Evolutionary conservation across 2,113 vertebrate species (phyloP).

Genomic region (Channa argus): DNA sequence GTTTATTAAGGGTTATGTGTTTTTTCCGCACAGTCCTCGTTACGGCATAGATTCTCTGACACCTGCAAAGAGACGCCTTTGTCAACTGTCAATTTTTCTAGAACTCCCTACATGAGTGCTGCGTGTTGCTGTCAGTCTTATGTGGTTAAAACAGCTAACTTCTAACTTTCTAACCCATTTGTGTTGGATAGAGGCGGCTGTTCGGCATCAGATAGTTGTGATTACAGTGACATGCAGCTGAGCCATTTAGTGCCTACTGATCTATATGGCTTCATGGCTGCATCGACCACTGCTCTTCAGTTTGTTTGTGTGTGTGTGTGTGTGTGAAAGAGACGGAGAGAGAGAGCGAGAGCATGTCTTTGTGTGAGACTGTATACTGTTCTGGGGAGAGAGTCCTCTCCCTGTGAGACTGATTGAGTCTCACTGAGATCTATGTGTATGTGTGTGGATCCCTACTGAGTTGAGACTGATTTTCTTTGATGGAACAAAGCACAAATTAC

Average conservation of each 20-base stretch:
- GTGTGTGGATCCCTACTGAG: constrained; percentile 53
- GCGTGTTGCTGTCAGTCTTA: not conserved
- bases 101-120: no score
- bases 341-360: not conserved
- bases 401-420: constrained; percentile 37
- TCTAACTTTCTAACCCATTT: no score
- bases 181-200: no score
- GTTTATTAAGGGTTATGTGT: no score
- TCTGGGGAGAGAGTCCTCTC: no score
- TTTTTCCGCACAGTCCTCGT: no score
- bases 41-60: no score
- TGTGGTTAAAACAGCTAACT: no score
- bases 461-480: constrained; percentile 59
- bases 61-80: no score
- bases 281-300: not conserved
- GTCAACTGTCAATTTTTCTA: no score
- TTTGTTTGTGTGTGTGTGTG: not conserved
- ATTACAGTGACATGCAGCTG: constrained; percentile 2
- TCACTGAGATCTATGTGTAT: constrained; percentile 42
- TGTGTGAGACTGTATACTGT: not conserved
- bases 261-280: not conserved
- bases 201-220: not conserved
- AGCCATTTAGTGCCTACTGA: constrained; percentile 9
- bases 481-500: constrained; percentile 47
- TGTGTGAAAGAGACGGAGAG: not conserved